Percentiles rank a stretch among this genome's conserved stretches.
These are phyloP conservation scores for Corbicula japonica DNA, from an alignment of 2,888 invertebrate species.

Conservation along the genomic window DNA sequence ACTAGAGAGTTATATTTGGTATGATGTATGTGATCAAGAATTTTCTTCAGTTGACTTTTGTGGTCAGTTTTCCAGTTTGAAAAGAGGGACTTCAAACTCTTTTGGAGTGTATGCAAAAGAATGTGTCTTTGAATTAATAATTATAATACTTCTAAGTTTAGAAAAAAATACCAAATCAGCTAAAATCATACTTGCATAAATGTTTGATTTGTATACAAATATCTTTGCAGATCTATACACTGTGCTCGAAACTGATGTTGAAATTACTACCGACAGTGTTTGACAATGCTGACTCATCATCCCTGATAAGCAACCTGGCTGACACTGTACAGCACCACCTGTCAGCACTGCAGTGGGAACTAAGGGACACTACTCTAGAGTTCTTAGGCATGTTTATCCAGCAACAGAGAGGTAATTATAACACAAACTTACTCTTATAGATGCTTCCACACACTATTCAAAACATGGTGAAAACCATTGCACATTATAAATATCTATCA, in stretches of 20 bases:
- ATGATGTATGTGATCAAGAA: too few relatives aligned
- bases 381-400: conserved; percentile 51
- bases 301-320: too few relatives aligned
- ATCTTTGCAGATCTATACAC: conserved; percentile 11
- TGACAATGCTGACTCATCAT: too few relatives aligned
- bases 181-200: too few relatives aligned
- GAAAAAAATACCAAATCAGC: too few relatives aligned
- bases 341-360: conserved; percentile 66
- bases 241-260: conserved; percentile 11
- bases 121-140: background rate
- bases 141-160: background rate
- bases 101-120: background rate
- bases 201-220: too few relatives aligned
- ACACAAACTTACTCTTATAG: background rate
- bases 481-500: too few relatives aligned
- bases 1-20: too few relatives aligned
- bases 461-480: too few relatives aligned
- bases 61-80: too few relatives aligned
- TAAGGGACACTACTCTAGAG: conserved; percentile 68
- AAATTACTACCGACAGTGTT: background rate
- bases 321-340: conserved; percentile 57
- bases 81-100: too few relatives aligned
- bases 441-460: background rate
- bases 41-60: too few relatives aligned
- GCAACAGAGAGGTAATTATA: conserved; percentile 47